These are phyloP conservation scores for Polymixis flavicincta DNA, from an alignment of 2,888 invertebrate genomes.

Conservation along the genomic window DNA sequence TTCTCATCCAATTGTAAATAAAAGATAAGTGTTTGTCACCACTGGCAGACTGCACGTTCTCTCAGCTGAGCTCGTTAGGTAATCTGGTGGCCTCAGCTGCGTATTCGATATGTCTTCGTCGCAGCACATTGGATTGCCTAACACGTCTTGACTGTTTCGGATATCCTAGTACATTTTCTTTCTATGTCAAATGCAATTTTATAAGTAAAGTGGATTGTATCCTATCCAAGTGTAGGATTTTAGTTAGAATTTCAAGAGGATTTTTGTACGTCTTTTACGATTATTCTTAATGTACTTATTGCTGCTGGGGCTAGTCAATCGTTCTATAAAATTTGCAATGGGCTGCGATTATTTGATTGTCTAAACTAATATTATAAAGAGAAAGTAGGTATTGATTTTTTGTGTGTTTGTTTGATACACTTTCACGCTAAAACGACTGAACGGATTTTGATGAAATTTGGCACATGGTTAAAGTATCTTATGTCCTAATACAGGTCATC, in stretches of 20 bases:
- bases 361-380: neutral
- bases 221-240: neutral
- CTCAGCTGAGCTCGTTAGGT: neutral
- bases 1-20: neutral
- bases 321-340: neutral
- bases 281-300: neutral
- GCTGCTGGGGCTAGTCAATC: too few relatives aligned
- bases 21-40: conserved; percentile 2
- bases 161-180: conserved; percentile 9
- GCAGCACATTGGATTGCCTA: conserved; percentile 19
- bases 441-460: neutral
- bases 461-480: neutral
- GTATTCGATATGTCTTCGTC: conserved; percentile 3
- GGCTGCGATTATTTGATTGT: neutral
- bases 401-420: neutral
- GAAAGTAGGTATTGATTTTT: neutral
- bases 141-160: conserved; percentile 10
- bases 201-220: neutral
- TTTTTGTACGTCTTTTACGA: neutral
- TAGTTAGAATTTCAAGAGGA: neutral
- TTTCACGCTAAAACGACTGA: neutral
- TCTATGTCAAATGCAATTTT: neutral
- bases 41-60: neutral
- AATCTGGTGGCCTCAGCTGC: conserved; percentile 27
- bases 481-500: neutral